phyloP scores from a whole-genome alignment of 1,140 invertebrate species.

The Daktulosphaira vitifoliae region DNA sequence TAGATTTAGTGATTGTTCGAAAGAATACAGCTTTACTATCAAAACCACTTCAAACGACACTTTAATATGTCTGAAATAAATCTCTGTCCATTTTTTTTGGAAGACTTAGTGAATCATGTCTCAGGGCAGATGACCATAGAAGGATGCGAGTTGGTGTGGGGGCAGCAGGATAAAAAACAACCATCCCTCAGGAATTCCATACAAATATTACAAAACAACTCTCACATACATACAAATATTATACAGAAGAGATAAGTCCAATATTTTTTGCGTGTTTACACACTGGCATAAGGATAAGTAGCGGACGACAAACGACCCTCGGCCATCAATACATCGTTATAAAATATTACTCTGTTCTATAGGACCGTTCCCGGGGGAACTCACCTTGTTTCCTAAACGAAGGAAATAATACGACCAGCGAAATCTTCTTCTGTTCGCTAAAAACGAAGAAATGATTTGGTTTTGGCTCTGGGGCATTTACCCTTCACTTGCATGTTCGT shows the following conservation, averaged over 20 bases:
- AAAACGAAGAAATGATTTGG: neutral
- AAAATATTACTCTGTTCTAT: slow-evolving; percentile 20
- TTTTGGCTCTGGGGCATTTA: neutral
- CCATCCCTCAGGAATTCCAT: slow-evolving; percentile 23
- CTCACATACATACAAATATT: neutral
- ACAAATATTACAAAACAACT: slow-evolving; percentile 27
- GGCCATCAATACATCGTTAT: slow-evolving; percentile 33
- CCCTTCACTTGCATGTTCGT: neutral
- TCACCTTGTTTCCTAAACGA: neutral
- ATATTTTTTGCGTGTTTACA: slow-evolving; percentile 23
- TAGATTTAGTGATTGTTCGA: neutral
- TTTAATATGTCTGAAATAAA: slow-evolving; percentile 21
- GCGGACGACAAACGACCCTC: slow-evolving; percentile 31
- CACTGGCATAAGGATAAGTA: slow-evolving; percentile 16
- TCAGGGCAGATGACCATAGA: neutral
- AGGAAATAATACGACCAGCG: neutral
- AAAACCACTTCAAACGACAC: slow-evolving; percentile 6
- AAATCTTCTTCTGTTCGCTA: slow-evolving; percentile 11
- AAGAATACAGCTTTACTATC: neutral
- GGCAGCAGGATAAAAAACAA: neutral
- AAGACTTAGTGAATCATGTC: neutral
- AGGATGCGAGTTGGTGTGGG: no score
- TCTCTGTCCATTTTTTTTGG: slow-evolving; percentile 1
- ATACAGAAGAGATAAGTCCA: slow-evolving; percentile 4
- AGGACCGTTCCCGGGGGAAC: neutral